Evolutionary conservation across 2,888 invertebrate genomes (phyloP), one percentile per base, ranked within the genome.

Genomic region (Steinernema carpocapsae): DNA sequence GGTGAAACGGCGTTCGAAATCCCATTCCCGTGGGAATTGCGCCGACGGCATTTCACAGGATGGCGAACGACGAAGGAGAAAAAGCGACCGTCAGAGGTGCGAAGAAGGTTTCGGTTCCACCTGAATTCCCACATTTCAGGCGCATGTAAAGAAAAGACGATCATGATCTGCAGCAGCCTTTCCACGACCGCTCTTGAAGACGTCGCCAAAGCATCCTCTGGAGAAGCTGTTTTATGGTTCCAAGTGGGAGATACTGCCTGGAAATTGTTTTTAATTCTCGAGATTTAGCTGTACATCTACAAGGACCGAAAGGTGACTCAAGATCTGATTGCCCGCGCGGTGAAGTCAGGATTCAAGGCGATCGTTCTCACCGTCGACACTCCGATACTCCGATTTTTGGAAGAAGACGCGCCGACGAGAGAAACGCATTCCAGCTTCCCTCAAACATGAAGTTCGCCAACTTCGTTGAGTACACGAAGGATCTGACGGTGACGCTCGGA

Each of bases 251-350:
- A 7, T 32, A 19, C 52, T 71, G 17, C 22, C 51, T n/a, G n/a
- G n/a, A n/a, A n/a, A n/a, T n/a, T n/a, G n/a, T n/a, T n/a, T n/a
- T n/a, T n/a, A n/a, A n/a, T n/a, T n/a, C n/a, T n/a, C n/a, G n/a
- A n/a, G n/a, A 94, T 94, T 88, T 94, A 97, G 88, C 90, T 96
- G 0, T 96, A 95, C 87, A 92, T 96, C 80, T 94, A 94, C 88
- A 92, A 91, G 64, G 83, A 87, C 56, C 79, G 86, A 1, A 42
- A 72, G 22, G 75, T 88, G 24, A 88, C 88, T 1, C 77, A 81
- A 64, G 76, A 80, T 17, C 89, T 96, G 77, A 91, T 97, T 0
- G 90, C 93, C 82, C 79, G 88, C 6, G 95, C 93, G 0, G 94
- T 95, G 88, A 91, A 89, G 56, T 92, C 92, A 12, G 94, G 93